Conservation (phyloP, 2,797 vertebrate species). For the Rhynchonycteris naso region DNA sequence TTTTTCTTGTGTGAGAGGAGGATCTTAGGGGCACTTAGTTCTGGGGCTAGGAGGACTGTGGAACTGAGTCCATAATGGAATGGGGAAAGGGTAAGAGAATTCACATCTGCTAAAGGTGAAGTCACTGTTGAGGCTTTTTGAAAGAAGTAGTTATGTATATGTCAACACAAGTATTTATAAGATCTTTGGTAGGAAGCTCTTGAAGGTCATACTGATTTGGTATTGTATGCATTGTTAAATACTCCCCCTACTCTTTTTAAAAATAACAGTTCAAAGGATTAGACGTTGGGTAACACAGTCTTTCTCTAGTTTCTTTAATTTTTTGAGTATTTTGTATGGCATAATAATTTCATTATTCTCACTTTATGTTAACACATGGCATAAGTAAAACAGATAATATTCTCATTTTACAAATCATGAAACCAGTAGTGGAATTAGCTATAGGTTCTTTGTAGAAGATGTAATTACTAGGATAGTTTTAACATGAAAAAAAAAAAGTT, state of each 20-base stretch:
- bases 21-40: background rate
- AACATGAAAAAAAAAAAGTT: slow-evolving; percentile 46
- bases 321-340: background rate
- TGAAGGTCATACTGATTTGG: background rate
- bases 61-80: background rate
- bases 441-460: slow-evolving; percentile 20
- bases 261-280: slow-evolving; percentile 19
- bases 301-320: background rate
- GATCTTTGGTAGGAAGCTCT: background rate
- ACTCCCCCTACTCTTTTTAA: background rate
- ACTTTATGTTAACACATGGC: background rate
- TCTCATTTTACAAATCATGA: slow-evolving; percentile 38
- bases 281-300: background rate
- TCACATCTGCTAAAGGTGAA: background rate
- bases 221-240: slow-evolving; percentile 33
- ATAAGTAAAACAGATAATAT: background rate
- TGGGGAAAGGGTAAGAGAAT: background rate
- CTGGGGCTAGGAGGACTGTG: background rate
- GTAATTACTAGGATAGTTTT: background rate
- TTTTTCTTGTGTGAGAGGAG: background rate
- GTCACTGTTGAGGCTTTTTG: background rate
- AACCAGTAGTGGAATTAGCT: background rate
- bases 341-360: background rate
- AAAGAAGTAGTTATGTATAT: slow-evolving; percentile 12
- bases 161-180: slow-evolving; percentile 22